These are phyloP conservation scores for Epizoanthus fatuus DNA, from an alignment of 92 coral and sea anemone genomes.

Conservation along the genomic window DNA sequence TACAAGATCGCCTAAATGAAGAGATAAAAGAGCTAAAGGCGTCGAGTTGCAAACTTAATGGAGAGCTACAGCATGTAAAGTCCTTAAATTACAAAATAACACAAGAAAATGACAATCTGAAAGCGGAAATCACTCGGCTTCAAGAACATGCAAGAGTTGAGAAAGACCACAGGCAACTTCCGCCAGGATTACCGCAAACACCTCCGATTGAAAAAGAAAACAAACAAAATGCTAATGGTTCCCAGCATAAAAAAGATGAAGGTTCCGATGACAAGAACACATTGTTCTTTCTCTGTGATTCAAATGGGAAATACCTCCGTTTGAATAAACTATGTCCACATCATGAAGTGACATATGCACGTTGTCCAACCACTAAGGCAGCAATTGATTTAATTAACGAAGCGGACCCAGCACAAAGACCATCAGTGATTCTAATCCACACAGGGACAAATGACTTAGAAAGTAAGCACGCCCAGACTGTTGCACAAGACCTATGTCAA, in stretches of 20 bases:
- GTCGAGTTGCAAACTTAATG: not conserved
- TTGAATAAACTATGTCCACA: too few species aligned
- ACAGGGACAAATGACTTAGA: conserved; percentile 1
- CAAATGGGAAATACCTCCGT: too few species aligned
- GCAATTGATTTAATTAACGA: not conserved
- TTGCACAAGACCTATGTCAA: not conserved
- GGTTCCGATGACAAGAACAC: not conserved
- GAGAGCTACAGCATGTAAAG: not conserved
- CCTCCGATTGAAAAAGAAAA: not conserved
- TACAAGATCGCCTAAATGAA: not conserved
- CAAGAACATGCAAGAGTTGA: not conserved
- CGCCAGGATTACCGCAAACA: not conserved
- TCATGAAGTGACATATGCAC: not conserved
- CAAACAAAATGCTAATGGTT: not conserved
- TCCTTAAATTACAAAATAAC: not conserved
- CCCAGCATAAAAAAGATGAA: not conserved
- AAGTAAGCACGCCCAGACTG: not conserved
- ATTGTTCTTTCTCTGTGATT: too few species aligned
- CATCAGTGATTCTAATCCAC: not conserved
- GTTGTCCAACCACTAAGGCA: not conserved
- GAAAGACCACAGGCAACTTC: not conserved
- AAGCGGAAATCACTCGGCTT: not conserved
- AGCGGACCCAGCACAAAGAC: not conserved
- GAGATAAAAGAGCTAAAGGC: not conserved
- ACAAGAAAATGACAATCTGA: conserved; percentile 1